phyloP scores from a whole-genome alignment of 2,888 invertebrate genomes.

The Ephialtes manifestator region DNA sequence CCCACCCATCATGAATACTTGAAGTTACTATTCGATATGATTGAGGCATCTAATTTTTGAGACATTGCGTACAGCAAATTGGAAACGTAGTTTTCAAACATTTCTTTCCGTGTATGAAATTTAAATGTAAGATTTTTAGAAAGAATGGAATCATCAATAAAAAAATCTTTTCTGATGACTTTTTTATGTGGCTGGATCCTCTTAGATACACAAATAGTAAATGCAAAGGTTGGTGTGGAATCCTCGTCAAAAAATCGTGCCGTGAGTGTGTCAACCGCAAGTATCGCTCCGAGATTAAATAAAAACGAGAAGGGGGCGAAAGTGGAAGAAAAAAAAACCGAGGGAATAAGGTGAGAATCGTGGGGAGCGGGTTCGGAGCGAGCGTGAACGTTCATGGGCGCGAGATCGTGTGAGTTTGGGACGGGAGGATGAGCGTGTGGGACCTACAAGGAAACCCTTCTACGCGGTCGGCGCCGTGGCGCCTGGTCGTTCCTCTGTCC shows the following conservation, averaged over 20 bases:
- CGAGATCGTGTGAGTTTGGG: slow-evolving; percentile 55
- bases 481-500: slow-evolving; percentile 79
- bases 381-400: slow-evolving; percentile 57
- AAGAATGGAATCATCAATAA: no score
- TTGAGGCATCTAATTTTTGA: no score
- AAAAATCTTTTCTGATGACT: no score
- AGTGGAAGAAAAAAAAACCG: slow-evolving; percentile 38
- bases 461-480: slow-evolving; percentile 86
- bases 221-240: neutral
- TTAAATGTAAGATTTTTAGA: no score
- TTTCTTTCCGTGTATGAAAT: no score
- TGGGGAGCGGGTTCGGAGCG: slow-evolving; percentile 60
- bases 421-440: slow-evolving; percentile 71
- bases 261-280: slow-evolving; percentile 50
- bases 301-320: slow-evolving; percentile 41
- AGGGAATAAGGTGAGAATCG: slow-evolving; percentile 61
- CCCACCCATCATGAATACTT: no score
- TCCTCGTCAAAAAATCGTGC: slow-evolving; percentile 51
- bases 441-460: slow-evolving; percentile 86
- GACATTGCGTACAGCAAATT: no score
- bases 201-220: no score
- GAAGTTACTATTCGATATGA: no score
- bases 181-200: no score
- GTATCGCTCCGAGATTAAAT: slow-evolving; percentile 51
- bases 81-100: no score